phyloP scores from a whole-genome alignment of 2,113 vertebrate species.

The Tetrao urogallus region DNA sequence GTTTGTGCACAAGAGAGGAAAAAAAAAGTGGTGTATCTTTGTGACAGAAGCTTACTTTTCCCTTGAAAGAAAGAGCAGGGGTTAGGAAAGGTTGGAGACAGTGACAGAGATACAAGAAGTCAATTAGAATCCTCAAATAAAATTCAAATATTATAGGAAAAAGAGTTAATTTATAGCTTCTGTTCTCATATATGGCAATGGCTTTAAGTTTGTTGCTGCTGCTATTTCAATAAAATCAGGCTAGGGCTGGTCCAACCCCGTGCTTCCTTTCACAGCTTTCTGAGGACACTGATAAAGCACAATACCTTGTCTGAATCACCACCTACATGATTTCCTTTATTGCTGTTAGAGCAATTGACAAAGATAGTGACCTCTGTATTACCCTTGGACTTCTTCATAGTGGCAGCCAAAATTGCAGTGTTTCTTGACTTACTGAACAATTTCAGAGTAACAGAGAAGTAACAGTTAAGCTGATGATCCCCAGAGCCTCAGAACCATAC shows the following conservation, averaged over 20 bases:
- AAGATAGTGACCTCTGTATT: neutral
- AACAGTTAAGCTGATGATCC: slow-evolving; percentile 8
- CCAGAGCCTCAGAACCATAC: neutral
- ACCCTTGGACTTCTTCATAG: neutral
- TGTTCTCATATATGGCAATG: neutral
- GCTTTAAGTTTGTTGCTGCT: neutral
- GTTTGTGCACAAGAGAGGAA: neutral
- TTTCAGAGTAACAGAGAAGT: neutral
- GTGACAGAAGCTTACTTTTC: neutral
- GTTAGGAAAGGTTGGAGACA: neutral
- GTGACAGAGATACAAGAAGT: neutral
- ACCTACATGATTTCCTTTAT: neutral
- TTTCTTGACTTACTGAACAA: neutral
- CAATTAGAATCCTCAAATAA: neutral
- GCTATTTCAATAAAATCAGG: neutral
- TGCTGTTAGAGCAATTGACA: neutral
- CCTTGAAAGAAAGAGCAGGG: neutral
- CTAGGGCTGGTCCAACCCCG: fast-evolving
- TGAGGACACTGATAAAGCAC: neutral
- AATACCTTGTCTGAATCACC: neutral
- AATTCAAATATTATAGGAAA: neutral
- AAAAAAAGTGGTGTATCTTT: neutral
- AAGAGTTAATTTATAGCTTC: neutral
- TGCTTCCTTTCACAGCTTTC: neutral
- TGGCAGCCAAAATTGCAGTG: neutral